These are phyloP conservation scores for Neoseiulus cucumeris DNA, from an alignment of 1,140 invertebrate genomes.

Conservation along the genomic window DNA sequence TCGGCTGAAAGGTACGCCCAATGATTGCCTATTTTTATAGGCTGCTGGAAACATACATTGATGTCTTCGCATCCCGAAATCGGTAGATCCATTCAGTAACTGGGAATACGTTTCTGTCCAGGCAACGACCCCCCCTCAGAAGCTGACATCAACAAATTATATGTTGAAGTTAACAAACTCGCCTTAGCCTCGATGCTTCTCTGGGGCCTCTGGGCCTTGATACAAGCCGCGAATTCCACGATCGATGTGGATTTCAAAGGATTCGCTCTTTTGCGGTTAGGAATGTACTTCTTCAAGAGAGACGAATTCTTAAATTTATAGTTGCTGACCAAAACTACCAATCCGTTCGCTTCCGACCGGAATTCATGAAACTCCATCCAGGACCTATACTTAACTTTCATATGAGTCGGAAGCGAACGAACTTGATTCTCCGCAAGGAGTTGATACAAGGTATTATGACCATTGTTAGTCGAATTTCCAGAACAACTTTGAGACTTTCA, in stretches of 20 bases:
- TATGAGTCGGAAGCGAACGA: too few relatives aligned
- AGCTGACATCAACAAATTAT: constrained; percentile 43
- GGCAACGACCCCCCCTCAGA: constrained; percentile 24
- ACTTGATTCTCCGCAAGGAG: too few relatives aligned
- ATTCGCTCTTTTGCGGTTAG: not conserved
- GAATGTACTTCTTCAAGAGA: not conserved
- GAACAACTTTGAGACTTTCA: too few relatives aligned
- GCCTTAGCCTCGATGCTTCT: constrained; percentile 58
- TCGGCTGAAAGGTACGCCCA: constrained; percentile 20
- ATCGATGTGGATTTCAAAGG: constrained; percentile 72
- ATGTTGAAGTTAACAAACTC: constrained; percentile 56
- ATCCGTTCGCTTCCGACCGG: too few relatives aligned
- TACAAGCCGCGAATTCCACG: constrained; percentile 67
- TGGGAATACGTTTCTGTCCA: not conserved
- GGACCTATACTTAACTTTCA: too few relatives aligned
- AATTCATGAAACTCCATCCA: too few relatives aligned
- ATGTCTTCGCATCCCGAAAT: too few relatives aligned
- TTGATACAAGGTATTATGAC: too few relatives aligned
- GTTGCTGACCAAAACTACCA: too few relatives aligned
- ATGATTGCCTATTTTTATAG: not conserved
- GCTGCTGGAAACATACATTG: too few relatives aligned
- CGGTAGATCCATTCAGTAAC: too few relatives aligned
- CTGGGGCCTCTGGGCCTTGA: constrained; percentile 79
- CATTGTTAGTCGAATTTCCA: too few relatives aligned
- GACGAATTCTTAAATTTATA: constrained; percentile 4